Evolutionary conservation across 2,888 invertebrate species (phyloP).

Genomic region (Steinernema scapterisci): DNA sequence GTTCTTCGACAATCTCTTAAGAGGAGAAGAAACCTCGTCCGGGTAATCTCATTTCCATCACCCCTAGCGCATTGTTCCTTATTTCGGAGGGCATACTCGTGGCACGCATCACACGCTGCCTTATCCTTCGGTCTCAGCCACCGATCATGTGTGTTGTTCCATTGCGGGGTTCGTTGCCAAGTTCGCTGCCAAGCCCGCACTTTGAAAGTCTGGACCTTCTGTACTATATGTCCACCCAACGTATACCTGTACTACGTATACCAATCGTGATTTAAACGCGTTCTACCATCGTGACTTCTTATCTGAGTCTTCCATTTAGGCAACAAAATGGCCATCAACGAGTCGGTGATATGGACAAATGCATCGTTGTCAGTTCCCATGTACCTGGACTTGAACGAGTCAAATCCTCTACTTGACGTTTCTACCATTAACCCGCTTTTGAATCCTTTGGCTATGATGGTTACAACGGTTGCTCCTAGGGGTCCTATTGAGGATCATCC

Average conservation of each 20-base stretch:
- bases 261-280: background rate
- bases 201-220: too few species aligned
- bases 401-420: background rate
- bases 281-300: background rate
- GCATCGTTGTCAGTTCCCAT: background rate
- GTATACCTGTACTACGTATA: too few species aligned
- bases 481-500: constrained; percentile 39
- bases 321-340: background rate
- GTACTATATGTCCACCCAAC: background rate
- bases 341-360: background rate
- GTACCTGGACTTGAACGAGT: background rate
- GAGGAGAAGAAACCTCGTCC: constrained; percentile 19
- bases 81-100: constrained; percentile 7
- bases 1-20: constrained; percentile 25
- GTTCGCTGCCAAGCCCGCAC: too few species aligned
- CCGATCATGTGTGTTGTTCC: too few species aligned
- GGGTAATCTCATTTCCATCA: constrained; percentile 29
- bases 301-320: background rate
- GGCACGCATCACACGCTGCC: too few species aligned
- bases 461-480: constrained; percentile 24
- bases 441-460: background rate
- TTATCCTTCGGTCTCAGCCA: too few species aligned
- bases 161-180: too few species aligned
- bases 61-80: constrained; percentile 14
- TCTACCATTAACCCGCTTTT: constrained; percentile 1